These are phyloP conservation scores for Pelagia noctiluca DNA, from an alignment of 30 jellyfish, hydroid and myxozoan genomes.

Conservation along the genomic window DNA sequence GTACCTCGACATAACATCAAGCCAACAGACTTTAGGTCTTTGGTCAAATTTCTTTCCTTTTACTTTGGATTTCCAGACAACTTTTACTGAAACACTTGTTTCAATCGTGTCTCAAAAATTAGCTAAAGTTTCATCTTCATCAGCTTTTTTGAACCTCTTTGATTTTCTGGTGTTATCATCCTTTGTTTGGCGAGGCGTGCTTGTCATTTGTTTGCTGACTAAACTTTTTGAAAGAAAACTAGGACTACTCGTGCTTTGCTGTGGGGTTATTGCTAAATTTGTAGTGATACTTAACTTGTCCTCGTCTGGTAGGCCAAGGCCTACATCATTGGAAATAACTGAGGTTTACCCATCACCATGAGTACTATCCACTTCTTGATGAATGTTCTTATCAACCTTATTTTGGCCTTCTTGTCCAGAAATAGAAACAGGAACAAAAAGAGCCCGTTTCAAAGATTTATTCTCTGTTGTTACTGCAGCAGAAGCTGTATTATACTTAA, in stretches of 20 bases:
- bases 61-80: slow-evolving; percentile 18
- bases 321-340: neutral
- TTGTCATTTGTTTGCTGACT: neutral
- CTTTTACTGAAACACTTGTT: slow-evolving; percentile 9
- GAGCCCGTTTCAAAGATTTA: slow-evolving; percentile 19
- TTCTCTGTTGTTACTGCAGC: slow-evolving; percentile 1
- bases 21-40: slow-evolving; percentile 21
- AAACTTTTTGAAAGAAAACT: too few relatives aligned
- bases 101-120: neutral
- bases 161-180: slow-evolving; percentile 16
- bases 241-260: too few relatives aligned
- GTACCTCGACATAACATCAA: slow-evolving; percentile 31
- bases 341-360: too few relatives aligned
- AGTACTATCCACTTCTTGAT: too few relatives aligned
- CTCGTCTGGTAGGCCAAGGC: neutral
- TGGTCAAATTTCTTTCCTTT: slow-evolving; percentile 12
- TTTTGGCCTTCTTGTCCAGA: slow-evolving; percentile 20
- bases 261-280: too few relatives aligned
- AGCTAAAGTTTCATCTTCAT: neutral
- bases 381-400: neutral
- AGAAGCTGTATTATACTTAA: slow-evolving; percentile 7
- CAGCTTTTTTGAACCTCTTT: slow-evolving; percentile 1
- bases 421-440: slow-evolving; percentile 4
- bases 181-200: slow-evolving; percentile 11
- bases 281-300: neutral